Evolutionary conservation across 2,888 invertebrate species (phyloP).

Genomic region (Oligia strigilis): DNA sequence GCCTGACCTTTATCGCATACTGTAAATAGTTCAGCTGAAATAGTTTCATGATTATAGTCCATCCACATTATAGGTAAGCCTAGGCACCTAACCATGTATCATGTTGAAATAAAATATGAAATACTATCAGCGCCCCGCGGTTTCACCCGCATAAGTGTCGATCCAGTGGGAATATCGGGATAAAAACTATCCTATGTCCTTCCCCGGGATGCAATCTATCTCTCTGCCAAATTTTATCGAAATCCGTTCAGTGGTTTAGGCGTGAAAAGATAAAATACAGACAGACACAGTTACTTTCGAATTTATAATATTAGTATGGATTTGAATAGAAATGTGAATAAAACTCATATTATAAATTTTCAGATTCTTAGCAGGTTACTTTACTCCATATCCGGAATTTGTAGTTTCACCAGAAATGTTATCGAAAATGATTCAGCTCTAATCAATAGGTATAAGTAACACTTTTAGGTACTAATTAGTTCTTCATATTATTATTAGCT

Average conservation of each 20-base stretch:
- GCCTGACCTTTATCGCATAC: constrained; percentile 60
- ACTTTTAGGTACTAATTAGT: constrained; percentile 11
- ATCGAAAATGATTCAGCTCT: constrained; percentile 27
- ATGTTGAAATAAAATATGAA: background rate
- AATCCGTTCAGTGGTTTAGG: too few relatives aligned
- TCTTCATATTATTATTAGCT: constrained; percentile 3
- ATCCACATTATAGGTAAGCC: constrained; percentile 6
- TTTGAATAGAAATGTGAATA: background rate
- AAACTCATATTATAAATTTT: background rate
- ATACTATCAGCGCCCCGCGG: background rate
- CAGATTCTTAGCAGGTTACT: constrained; percentile 1
- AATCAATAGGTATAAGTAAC: background rate
- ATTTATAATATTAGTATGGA: too few relatives aligned
- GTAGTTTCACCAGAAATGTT: background rate
- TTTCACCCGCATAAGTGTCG: too few relatives aligned
- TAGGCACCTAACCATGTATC: background rate
- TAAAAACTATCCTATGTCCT: too few relatives aligned
- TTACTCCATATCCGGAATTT: background rate
- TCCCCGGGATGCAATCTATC: too few relatives aligned
- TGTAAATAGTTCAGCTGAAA: constrained; percentile 55
- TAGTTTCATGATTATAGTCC: constrained; percentile 13
- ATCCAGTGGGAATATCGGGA: too few relatives aligned
- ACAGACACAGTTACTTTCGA: too few relatives aligned
- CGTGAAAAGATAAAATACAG: too few relatives aligned
- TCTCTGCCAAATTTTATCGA: too few relatives aligned